phyloP scores from a whole-genome alignment of 2,888 invertebrate species.

The Brachypalpus laphriformis region DNA sequence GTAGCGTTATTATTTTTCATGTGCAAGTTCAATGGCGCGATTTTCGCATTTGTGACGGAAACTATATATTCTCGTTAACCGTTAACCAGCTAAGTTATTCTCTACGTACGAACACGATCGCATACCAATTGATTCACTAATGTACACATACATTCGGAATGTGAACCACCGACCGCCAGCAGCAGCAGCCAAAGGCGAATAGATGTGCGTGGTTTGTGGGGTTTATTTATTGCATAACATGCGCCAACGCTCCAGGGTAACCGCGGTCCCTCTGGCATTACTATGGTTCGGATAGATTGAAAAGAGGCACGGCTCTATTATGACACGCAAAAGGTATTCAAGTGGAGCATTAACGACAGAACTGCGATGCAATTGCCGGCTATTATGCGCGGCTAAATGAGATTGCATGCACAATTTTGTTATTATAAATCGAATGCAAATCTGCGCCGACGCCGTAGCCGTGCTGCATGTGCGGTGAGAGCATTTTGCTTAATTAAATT shows the following conservation, averaged over 20 bases:
- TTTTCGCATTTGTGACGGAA: conserved; percentile 60
- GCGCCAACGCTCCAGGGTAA: conserved; percentile 39
- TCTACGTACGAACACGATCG: conserved; percentile 26
- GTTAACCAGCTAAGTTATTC: conserved; percentile 62
- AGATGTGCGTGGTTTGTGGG: conserved; percentile 4
- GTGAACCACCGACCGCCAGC: neutral
- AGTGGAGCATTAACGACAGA: conserved; percentile 54
- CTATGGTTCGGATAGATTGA: conserved; percentile 17
- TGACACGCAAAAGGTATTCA: conserved; percentile 53
- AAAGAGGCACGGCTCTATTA: conserved; percentile 67
- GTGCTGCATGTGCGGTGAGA: conserved; percentile 16
- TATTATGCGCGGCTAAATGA: conserved; percentile 50
- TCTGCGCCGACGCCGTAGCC: neutral
- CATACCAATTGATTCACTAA: conserved; percentile 44
- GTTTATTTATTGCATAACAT: conserved; percentile 54
- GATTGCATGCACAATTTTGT: conserved; percentile 60
- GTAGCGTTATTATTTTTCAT: conserved; percentile 48
- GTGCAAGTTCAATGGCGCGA: conserved; percentile 72
- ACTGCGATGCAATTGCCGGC: conserved; percentile 55
- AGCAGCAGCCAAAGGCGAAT: neutral
- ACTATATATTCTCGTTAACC: conserved; percentile 67
- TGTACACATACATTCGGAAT: conserved; percentile 8
- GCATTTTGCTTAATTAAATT: conserved; percentile 64
- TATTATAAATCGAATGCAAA: conserved; percentile 57
- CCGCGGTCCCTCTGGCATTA: conserved; percentile 13